Conservation (phyloP, 2,113 vertebrate species). For the Melospiza melodia region DNA sequence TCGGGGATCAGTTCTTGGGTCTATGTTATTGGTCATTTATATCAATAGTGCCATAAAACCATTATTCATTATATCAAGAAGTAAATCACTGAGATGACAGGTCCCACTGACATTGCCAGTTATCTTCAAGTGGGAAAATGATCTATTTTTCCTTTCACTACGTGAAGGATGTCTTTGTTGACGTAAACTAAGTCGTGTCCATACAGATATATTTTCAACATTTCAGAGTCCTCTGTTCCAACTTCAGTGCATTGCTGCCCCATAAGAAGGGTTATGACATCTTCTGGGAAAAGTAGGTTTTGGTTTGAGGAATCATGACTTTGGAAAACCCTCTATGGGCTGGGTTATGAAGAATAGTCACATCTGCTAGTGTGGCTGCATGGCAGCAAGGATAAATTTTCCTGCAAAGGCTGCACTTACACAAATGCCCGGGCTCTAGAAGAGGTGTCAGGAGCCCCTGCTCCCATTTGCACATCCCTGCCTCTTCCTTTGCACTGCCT, state of each 20-base stretch:
- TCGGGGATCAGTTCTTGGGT: not conserved
- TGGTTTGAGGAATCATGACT: not conserved
- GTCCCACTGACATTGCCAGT: not conserved
- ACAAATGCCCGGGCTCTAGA: not conserved
- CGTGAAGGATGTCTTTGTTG: not conserved
- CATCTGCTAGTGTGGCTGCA: not conserved
- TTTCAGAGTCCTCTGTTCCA: not conserved
- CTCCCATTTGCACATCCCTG: not conserved
- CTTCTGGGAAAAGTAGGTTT: not conserved
- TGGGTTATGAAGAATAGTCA: not conserved
- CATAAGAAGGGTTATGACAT: not conserved
- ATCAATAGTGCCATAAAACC: not conserved
- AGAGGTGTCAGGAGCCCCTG: fast-evolving
- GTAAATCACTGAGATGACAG: not conserved
- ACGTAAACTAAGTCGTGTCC: not conserved
- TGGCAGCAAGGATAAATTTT: not conserved
- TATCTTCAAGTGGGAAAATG: not conserved
- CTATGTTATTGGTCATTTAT: not conserved
- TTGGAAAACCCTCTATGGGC: not conserved
- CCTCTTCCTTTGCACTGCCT: not conserved
- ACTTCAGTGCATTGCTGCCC: not conserved
- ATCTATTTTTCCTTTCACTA: not conserved
- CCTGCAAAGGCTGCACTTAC: not conserved
- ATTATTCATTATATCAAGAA: not conserved
- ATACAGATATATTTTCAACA: not conserved